Evolutionary conservation across 1,140 invertebrate genomes (phyloP).

Genomic region (Sycophaga agraensis): DNA sequence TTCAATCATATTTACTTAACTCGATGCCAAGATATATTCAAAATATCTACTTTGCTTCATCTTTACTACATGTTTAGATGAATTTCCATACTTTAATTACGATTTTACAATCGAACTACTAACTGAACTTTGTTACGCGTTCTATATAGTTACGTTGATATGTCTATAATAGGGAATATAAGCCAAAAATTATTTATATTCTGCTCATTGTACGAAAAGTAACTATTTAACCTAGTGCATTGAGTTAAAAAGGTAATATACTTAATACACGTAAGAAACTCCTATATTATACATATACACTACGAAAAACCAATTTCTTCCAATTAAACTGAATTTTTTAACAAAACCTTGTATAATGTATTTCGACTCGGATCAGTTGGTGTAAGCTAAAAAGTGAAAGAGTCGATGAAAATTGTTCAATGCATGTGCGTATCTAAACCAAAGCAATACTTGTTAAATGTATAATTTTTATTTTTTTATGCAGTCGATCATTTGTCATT

Average conservation of each 20-base stretch:
- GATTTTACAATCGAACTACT: neutral
- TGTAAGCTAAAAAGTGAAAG: conserved; percentile 22
- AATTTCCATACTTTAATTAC: conserved; percentile 6
- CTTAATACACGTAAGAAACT: neutral
- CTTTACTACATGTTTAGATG: neutral
- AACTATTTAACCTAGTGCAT: neutral
- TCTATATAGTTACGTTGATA: conserved; percentile 12
- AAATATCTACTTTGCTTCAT: conserved; percentile 9
- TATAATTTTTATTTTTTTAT: conserved; percentile 11
- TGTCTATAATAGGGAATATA: neutral
- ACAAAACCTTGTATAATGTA: conserved; percentile 2
- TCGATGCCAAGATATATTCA: conserved; percentile 16
- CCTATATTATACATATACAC: neutral
- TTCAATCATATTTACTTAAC: conserved; percentile 11
- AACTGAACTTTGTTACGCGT: conserved; percentile 9
- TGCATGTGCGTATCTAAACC: conserved; percentile 40
- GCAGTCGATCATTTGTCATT: conserved; percentile 5
- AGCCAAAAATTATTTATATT: conserved; percentile 8
- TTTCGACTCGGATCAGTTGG: conserved; percentile 1
- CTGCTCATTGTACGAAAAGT: conserved; percentile 3
- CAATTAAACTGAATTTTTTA: conserved; percentile 18
- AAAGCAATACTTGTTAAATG: conserved; percentile 46
- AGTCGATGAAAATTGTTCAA: conserved; percentile 31
- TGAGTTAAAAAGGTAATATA: neutral
- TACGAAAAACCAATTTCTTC: conserved; percentile 2